Conservation (phyloP, 1,140 invertebrate species). For the Nomia melanderi region DNA sequence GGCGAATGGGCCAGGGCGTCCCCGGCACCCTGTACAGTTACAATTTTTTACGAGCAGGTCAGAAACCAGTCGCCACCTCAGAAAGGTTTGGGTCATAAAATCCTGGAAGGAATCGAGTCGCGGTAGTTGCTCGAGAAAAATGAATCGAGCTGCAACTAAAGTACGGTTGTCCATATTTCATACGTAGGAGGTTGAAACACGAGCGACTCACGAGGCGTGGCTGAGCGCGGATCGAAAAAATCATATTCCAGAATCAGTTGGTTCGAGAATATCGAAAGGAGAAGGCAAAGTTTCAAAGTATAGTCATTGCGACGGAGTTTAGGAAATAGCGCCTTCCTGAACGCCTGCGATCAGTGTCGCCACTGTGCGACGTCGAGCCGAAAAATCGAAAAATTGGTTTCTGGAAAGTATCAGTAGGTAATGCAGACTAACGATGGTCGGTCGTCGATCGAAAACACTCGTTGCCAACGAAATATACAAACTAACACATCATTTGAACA, state of each 20-base stretch:
- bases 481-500: no score
- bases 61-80: not conserved
- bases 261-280: not conserved
- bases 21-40: not conserved
- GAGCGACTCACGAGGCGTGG: not conserved
- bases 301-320: no score
- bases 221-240: conserved; percentile 1
- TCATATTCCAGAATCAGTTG: not conserved
- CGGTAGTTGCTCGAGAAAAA: conserved; percentile 10
- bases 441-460: no score
- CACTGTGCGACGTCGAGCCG: no score
- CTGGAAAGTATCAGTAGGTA: no score
- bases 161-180: conserved; percentile 34
- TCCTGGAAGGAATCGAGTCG: not conserved
- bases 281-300: no score
- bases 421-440: no score
- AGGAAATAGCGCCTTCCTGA: no score
- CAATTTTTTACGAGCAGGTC: not conserved
- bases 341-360: no score
- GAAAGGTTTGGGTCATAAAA: conserved; percentile 8
- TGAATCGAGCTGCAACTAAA: conserved; percentile 4
- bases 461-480: no score
- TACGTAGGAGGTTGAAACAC: not conserved
- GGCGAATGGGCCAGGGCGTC: not conserved
- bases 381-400: no score